Conservation (phyloP, 2,888 invertebrate species). For the Cerastis leucographa region DNA sequence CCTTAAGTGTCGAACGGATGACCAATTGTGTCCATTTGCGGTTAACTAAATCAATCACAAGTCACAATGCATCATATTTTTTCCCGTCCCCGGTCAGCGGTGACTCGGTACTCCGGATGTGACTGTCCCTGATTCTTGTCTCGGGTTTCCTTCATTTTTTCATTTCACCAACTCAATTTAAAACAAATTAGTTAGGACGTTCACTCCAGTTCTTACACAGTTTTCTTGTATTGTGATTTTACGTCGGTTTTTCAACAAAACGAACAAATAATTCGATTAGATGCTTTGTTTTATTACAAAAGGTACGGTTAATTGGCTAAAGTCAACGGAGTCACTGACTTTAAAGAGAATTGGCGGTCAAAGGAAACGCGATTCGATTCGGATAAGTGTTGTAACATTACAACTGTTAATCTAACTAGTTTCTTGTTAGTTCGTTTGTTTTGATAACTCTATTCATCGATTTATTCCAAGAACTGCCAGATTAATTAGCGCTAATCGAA, state of each 20-base stretch:
- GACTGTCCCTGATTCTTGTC: slow-evolving; percentile 71
- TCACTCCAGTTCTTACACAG: slow-evolving; percentile 76
- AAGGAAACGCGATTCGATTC: slow-evolving; percentile 74
- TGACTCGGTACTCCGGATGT: slow-evolving; percentile 80
- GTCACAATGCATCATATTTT: slow-evolving; percentile 70
- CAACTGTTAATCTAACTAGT: slow-evolving; percentile 67
- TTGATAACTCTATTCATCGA: slow-evolving; percentile 60
- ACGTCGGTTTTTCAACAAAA: slow-evolving; percentile 66
- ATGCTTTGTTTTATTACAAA: slow-evolving; percentile 72
- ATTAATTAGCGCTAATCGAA: slow-evolving; percentile 59
- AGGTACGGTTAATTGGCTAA: slow-evolving; percentile 74
- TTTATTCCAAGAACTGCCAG: slow-evolving; percentile 40
- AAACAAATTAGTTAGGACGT: slow-evolving; percentile 83
- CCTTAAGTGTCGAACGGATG: slow-evolving; percentile 69
- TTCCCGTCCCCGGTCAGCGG: slow-evolving; percentile 67
- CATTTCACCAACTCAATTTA: slow-evolving; percentile 80
- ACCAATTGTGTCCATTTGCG: slow-evolving; percentile 77
- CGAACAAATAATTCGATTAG: slow-evolving; percentile 71
- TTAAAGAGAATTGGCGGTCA: slow-evolving; percentile 68
- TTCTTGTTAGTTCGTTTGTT: slow-evolving; percentile 63
- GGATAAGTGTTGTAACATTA: slow-evolving; percentile 67
- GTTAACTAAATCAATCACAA: slow-evolving; percentile 78
- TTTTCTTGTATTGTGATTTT: slow-evolving; percentile 68
- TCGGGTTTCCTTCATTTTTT: slow-evolving; percentile 75
- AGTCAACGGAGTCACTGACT: slow-evolving; percentile 74